Evolutionary conservation across 2,797 vertebrate genomes (phyloP), one percentile per base, ranked within the genome.

Genomic region (Taenioides sp.): DNA sequence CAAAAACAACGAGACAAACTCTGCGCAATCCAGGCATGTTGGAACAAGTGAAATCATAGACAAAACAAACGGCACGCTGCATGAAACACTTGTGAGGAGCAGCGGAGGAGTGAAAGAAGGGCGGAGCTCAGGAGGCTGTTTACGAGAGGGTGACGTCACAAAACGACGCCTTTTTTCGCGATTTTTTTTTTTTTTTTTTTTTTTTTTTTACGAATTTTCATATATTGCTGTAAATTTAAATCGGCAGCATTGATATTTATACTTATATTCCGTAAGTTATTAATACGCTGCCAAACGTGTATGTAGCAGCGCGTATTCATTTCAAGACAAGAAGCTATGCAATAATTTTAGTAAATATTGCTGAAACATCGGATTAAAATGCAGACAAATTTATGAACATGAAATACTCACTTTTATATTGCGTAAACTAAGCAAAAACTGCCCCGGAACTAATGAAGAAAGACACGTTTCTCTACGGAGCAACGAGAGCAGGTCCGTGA

Each of bases 111-210:
- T 20, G 7, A 22, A 14, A n/a, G 71, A 76, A 71, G 84, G 84
- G 74, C 65, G 88, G 82, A 73, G 62, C 77, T 16, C 25, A 2
- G 12, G 23, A 17, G 25, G 25, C 5, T 59, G 34, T 72, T 78
- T 61, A 75, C 78, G 27, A 50, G 49, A 16, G 9, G 27, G 1
- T 86, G 84, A 87, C 88, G 85, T 91, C 87, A 91, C 0, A 5
- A 34, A n/a, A 63, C 43, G 17, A 1, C 0, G 16, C 31, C 7
- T n/a, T 34, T 3, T 18, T 6, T 60, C 7, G 2, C 0, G 0
- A 12, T 34, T 37, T 3, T n/a, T n/a, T 7, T 1, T 0, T n/a
- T 34, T 37, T 3, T n/a, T 59, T 2, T n/a, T 9, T 12, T 58
- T 27, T 18, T 6, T 59, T 27, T 59, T 16, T 18, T 28, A 59